These are phyloP conservation scores for Paradisaea rubra DNA, from an alignment of 2,113 vertebrate species.

Conservation along the genomic window DNA sequence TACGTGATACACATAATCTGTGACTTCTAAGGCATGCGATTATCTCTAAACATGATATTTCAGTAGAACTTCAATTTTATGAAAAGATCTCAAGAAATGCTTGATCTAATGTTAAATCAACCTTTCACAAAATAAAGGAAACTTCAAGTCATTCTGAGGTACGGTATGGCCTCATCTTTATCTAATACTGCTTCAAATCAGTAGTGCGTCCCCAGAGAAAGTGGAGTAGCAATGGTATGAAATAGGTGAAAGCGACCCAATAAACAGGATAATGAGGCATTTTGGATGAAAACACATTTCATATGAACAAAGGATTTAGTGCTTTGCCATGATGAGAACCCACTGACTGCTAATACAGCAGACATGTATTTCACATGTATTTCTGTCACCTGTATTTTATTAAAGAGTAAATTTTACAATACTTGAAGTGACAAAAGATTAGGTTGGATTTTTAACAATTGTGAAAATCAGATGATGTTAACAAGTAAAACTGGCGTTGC, in stretches of 20 bases:
- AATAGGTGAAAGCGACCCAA: not conserved
- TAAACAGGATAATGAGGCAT: not conserved
- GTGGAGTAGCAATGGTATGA: not conserved
- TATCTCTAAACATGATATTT: conserved; percentile 41
- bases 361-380: not conserved
- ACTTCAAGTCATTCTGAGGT: not conserved
- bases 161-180: not conserved
- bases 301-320: not conserved
- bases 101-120: conserved; percentile 41
- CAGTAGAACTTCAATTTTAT: conserved; percentile 11
- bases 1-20: conserved; percentile 21
- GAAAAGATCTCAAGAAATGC: conserved; percentile 3
- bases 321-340: not conserved
- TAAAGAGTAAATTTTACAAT: not conserved
- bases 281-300: not conserved
- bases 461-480: not conserved
- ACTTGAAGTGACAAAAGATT: not conserved
- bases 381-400: not conserved
- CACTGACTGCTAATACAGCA: not conserved
- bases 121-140: conserved; percentile 22
- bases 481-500: not conserved
- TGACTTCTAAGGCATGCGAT: conserved; percentile 22
- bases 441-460: not conserved
- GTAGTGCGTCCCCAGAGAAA: not conserved
- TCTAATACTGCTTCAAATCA: not conserved